Base-by-base conservation (phyloP, 2,113 vertebrate genomes). In the Ceratotherium simum region DNA sequence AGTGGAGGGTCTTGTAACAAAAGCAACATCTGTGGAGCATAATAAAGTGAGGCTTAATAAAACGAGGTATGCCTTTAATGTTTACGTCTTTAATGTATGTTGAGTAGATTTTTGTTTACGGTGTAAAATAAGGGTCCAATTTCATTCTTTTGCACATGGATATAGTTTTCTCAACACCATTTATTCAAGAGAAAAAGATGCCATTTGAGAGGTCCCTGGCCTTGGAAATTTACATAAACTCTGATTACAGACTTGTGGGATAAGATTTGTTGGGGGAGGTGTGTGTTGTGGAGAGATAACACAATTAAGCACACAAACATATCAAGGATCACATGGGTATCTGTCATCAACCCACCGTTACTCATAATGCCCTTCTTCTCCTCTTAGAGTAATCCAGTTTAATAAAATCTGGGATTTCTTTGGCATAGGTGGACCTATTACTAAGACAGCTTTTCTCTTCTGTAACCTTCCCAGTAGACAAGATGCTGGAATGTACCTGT, bases 321-420 rank as follows among this genome's bases (percentile, higher is more conserved):
- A 51, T 31, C 16, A 20, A 17, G 31, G 23, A 48, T 36, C 18
- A 46, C 56, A 29, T 1, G 1, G 0, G 17, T 21, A 39, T 51
- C 36, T 79, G 7, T 29, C 23, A 17, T 42, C n/a, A n/a, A n/a
- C 13, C 9, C n/a, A 56, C 11, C 65, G 8, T 11, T 23, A 1
- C 0, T 17, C 8, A 1, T 46, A 54, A 25, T 2, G 39, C 0
- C 4, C 0, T 62, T 16, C 27, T 12, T 88, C 5, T 54, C 1
- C 56, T 95, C 56, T 65, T 25, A 42, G 27, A 69, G 20, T 3
- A 60, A 11, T 58, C 4, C 20, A 56, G 29, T 14, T 46, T 51
- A 54, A 64, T 56, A 11, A 69, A 46, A 69, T 54, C 11, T 33
- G 27, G 3, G 2, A 31, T 83, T 80, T 46, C 5, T 33, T 39